Evolutionary conservation across 1,140 invertebrate genomes (phyloP).

Genomic region (Bemisia tabaci): DNA sequence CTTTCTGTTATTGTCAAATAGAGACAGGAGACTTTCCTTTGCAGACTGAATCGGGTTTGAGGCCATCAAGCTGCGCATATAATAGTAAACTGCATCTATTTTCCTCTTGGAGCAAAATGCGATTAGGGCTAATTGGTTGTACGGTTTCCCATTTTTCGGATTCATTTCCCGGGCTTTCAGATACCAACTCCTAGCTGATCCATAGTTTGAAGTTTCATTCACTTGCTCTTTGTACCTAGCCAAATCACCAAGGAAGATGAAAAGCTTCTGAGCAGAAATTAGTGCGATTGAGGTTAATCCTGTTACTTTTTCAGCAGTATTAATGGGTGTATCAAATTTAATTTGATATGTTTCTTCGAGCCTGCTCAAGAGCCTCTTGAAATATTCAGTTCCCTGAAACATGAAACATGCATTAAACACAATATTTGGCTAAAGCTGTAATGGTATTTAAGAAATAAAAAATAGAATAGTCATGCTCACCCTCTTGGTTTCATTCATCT

Average conservation of each 20-base stretch:
- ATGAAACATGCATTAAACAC: constrained; percentile 2
- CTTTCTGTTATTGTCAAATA: constrained; percentile 89
- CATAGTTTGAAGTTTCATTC: constrained; percentile 69
- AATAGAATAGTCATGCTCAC: too few species aligned
- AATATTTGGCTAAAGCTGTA: too few species aligned
- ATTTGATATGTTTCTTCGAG: constrained; percentile 62
- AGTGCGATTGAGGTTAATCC: constrained; percentile 59
- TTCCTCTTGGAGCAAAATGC: constrained; percentile 80
- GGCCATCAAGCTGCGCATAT: constrained; percentile 85
- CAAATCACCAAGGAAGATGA: constrained; percentile 81
- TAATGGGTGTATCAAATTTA: constrained; percentile 47
- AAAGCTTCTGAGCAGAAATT: constrained; percentile 72
- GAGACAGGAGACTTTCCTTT: constrained; percentile 66
- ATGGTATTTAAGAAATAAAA: too few species aligned
- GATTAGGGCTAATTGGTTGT: constrained; percentile 87
- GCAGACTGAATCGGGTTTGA: constrained; percentile 85
- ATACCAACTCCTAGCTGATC: constrained; percentile 78
- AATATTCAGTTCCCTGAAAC: constrained; percentile 51
- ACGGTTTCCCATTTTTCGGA: constrained; percentile 87
- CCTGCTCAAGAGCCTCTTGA: constrained; percentile 55
- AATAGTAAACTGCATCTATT: constrained; percentile 93
- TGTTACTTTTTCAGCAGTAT: constrained; percentile 40
- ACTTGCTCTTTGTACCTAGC: constrained; percentile 76
- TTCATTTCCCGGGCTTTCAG: constrained; percentile 85
- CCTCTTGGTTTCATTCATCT: too few species aligned